Percentiles rank a stretch among this genome's conserved stretches.
phyloP scores from a whole-genome alignment of 1,140 invertebrate species.

The Eriosoma lanigerum region DNA sequence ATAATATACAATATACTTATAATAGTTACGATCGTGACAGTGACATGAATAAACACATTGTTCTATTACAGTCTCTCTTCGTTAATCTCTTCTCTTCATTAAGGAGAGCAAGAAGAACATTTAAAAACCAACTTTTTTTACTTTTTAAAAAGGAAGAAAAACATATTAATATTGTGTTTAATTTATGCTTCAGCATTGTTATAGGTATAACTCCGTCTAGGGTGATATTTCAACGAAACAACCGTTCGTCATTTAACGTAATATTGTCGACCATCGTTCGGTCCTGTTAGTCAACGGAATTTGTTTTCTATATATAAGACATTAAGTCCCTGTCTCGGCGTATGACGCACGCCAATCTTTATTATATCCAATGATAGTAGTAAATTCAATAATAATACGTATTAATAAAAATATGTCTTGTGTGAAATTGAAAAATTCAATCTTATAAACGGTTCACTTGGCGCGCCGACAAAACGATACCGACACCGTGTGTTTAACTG shows the following conservation, averaged over 20 bases:
- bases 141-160: constrained; percentile 2
- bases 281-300: background rate
- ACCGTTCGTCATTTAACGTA: background rate
- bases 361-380: background rate
- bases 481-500: background rate
- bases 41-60: background rate
- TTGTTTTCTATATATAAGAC: background rate
- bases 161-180: background rate
- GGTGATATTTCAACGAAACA: background rate
- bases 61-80: background rate
- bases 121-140: background rate
- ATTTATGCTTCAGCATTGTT: background rate
- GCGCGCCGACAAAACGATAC: constrained; percentile 3
- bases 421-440: constrained; percentile 31
- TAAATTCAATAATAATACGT: background rate
- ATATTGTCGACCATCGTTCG: background rate
- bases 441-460: background rate
- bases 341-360: constrained; percentile 40
- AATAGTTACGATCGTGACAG: background rate
- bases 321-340: background rate
- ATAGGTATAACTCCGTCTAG: background rate
- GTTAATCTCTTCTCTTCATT: too few species aligned
- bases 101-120: background rate
- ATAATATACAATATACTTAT: background rate
- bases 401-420: constrained; percentile 29